Percentiles rank a stretch among this genome's conserved stretches.
Conservation (phyloP, 2,797 vertebrate genomes). For the Sebastes jordani region DNA sequence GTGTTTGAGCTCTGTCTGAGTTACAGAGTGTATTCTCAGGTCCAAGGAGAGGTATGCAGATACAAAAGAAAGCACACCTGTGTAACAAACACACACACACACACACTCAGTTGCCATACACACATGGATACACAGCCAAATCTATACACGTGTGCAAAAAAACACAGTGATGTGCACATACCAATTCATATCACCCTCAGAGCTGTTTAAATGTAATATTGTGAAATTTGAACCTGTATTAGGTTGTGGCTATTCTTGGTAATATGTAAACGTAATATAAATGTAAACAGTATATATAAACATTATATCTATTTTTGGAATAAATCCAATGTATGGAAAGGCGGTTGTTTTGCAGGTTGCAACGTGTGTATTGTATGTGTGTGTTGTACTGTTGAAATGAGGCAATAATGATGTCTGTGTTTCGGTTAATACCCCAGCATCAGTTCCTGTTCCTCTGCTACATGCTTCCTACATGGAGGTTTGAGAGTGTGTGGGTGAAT, state of each 20-base stretch:
- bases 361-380: conserved; percentile 60
- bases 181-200: conserved; percentile 59
- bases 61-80: conserved; percentile 74
- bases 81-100: conserved; percentile 50
- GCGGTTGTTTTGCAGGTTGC: conserved; percentile 71
- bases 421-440: conserved; percentile 75
- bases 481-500: conserved; percentile 22
- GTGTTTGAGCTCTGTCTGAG: conserved; percentile 57
- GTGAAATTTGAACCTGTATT: conserved; percentile 83
- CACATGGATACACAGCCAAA: conserved; percentile 40
- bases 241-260: conserved; percentile 83
- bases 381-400: conserved; percentile 76
- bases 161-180: conserved; percentile 53
- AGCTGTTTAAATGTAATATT: conserved; percentile 81
- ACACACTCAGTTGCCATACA: conserved; percentile 16
- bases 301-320: conserved; percentile 84
- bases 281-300: conserved; percentile 83
- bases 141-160: conserved; percentile 43
- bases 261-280: conserved; percentile 81
- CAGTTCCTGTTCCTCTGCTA: conserved; percentile 71
- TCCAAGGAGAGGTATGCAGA: conserved; percentile 63
- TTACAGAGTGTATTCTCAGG: conserved; percentile 72
- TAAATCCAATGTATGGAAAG: conserved; percentile 71
- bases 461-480: conserved; percentile 51
- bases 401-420: conserved; percentile 81